Evolutionary conservation across 1,140 invertebrate genomes (phyloP).

Genomic region (Thaumetopoea pityocampa): DNA sequence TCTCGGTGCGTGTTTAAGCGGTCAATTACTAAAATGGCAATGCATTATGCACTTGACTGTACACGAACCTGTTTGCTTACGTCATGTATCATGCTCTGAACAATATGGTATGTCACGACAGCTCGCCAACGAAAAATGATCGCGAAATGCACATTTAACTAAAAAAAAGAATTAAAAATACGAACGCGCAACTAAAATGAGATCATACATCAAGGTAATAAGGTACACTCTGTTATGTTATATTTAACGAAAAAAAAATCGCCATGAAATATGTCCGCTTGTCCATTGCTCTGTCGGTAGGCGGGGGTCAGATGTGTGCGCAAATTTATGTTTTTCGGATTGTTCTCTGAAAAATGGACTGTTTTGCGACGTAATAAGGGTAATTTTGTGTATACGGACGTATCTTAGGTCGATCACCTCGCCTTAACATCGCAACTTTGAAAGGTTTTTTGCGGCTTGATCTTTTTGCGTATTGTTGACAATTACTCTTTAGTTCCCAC

Average conservation of each 20-base stretch:
- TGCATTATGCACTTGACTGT: conserved; percentile 39
- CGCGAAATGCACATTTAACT: conserved; percentile 29
- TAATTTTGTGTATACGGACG: conserved; percentile 14
- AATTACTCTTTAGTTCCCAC: conserved; percentile 37
- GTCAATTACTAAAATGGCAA: conserved; percentile 52
- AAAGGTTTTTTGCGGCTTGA: conserved; percentile 29
- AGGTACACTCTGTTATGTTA: conserved; percentile 23
- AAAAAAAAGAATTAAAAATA: conserved; percentile 12
- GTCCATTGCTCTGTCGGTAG: conserved; percentile 53
- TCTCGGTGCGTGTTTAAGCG: conserved; percentile 28
- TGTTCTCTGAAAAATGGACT: conserved; percentile 34
- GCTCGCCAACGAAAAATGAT: conserved; percentile 48
- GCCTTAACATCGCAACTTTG: conserved; percentile 39
- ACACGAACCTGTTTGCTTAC: conserved; percentile 54
- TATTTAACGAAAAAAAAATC: conserved; percentile 34
- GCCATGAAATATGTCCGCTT: conserved; percentile 62
- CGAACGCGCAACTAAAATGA: conserved; percentile 15
- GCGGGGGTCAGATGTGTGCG: conserved; percentile 56
- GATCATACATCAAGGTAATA: conserved; percentile 20
- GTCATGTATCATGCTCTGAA: conserved; percentile 57
- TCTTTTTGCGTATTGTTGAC: conserved; percentile 30
- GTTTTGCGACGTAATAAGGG: conserved; percentile 35
- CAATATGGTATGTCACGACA: conserved; percentile 69
- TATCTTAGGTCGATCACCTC: conserved; percentile 45
- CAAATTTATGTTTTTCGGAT: conserved; percentile 33